Base-by-base conservation (phyloP, 2,113 vertebrate species). In the Melanostigma gelatinosum region DNA sequence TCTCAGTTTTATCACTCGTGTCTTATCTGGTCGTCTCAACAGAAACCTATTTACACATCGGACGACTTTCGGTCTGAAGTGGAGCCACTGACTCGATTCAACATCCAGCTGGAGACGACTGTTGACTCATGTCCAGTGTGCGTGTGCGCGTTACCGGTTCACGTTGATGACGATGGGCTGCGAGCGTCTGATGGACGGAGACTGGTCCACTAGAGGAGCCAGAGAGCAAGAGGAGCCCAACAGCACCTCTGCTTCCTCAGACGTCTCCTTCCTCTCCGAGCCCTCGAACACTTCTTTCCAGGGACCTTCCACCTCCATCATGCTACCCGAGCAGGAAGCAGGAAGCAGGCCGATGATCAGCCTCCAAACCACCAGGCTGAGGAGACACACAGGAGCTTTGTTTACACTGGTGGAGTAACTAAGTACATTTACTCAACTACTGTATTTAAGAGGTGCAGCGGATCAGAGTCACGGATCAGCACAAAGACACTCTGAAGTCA, bases 221-320 rank as follows among this genome's bases (percentile, higher is more conserved):
- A 88, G 85, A 54, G 90, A 87, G 48, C 85, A 74, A 1, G 90
- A 79, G 1, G 91, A 84, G 73, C 87, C 80, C 68, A 88, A 10
- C 70, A 83, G 11, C 1, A 32, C 8, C 15, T 85, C 86, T 1
- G 50, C 44, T 12, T 57, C 22, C 0, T 57, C 62, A 0, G 73
- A 54, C 36, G 16, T 4, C 15, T 74, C 80, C 22, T 52, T 77
- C 20, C 8, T 18, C 32, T 78, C 70, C 0, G 89, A 79, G 55
- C 73, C 70, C 57, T 85, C 82, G 20, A 94, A 94, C 5, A 90
- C 89, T 77, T 94, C 93, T 2, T 67, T 61, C 90, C 93, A 94
- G 29, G 86, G 55, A 15, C 86, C 91, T n/a, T 82, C 88, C 72
- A 93, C 92, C 87, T 94, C 93, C 94, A 94, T 95, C 82, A 86